phyloP scores from a whole-genome alignment of 2,797 vertebrate genomes.

The Vireo griseus region DNA sequence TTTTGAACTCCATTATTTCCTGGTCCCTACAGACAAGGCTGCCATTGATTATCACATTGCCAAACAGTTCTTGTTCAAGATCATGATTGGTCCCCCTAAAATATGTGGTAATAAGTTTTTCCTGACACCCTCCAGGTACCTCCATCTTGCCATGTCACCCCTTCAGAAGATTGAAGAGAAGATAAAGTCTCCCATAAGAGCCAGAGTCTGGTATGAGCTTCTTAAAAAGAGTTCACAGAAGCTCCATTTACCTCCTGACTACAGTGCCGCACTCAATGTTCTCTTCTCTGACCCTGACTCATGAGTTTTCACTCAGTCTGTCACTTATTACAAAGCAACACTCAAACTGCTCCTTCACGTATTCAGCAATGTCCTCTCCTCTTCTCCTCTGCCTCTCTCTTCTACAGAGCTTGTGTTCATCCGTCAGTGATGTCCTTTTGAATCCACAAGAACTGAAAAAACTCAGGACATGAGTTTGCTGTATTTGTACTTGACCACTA shows the following conservation, averaged over 20 bases:
- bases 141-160: no score
- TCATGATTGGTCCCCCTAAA: no score
- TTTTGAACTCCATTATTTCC: no score
- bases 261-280: background rate
- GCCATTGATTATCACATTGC: no score
- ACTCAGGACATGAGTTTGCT: background rate
- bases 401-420: background rate
- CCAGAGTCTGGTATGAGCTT: no score
- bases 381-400: background rate
- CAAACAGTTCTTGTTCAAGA: no score
- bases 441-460: background rate
- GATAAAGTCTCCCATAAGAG: no score
- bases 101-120: no score
- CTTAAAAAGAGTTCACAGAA: no score
- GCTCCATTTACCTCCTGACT: background rate
- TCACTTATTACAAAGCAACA: background rate
- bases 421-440: background rate
- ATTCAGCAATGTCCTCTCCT: background rate
- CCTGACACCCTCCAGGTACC: no score
- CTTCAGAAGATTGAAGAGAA: no score
- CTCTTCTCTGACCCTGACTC: background rate
- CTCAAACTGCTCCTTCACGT: background rate
- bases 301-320: background rate
- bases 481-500: background rate
- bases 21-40: no score